Base-by-base conservation (phyloP, 2,888 invertebrate species). In the Tribolium freemani region DNA sequence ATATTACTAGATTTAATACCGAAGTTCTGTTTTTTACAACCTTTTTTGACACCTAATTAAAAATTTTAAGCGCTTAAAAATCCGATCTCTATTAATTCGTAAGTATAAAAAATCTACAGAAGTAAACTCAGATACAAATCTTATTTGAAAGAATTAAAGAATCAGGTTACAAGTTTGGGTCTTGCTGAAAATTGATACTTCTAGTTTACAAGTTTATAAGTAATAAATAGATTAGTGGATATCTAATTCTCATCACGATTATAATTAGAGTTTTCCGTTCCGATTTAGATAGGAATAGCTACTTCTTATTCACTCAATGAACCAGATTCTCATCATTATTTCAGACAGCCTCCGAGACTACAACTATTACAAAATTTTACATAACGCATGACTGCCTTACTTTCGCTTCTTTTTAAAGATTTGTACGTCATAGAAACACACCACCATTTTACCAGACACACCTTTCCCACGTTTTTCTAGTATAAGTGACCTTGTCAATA, bases 371-470 rank as follows among this genome's bases (percentile, higher is more conserved):
- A 58, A 31, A 48, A 51, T 51, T 57, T 61, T 58, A 51, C 58
- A 58, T 58, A 68, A 69, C 60, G 16, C 26, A 11, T 11, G 11
- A 16, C 53, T 48, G 53, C 21, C 45, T 60, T 60, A 69, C 69
- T 69, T 69, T 69, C 69, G 60, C 60, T 58, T 60, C 50, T 56
- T 60, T 53, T 60, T 9, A 6, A 11, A 20, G 13, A 67, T n/a
- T 30, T 2, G 26, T 46, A 66, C 71, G 71, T 71, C 71, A 71
- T 31, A 71, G 71, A 16, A 2, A 71, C 71, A 70, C 69, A 69
- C 69, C 69, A 38, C 69, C 57, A 31, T 51, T 9, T 69, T 16
- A 51, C 6, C 53, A 31, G 69, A 69, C 69, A 70, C 71, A 71
- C 71, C 66, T 70, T 56, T 63, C 63, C 58, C 58, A 6, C 60